Base-by-base conservation (phyloP, 1,140 invertebrate species). In the Schmidtea mediterranea region DNA sequence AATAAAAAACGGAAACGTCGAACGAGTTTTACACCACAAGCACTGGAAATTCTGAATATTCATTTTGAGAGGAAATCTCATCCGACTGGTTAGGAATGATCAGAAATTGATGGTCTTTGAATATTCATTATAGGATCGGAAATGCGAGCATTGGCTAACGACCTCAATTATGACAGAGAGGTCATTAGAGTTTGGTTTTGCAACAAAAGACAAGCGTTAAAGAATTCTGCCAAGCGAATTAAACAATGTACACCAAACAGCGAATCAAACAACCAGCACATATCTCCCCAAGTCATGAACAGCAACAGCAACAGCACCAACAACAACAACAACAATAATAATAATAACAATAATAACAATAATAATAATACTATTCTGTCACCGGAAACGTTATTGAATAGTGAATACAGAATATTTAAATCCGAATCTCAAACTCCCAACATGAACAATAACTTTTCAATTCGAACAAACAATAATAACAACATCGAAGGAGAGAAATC, bases 151-250 rank as follows among this genome's bases (percentile, higher is more conserved):
- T 9, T 49, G 3, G 48, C 39, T 21, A 45, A 36, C 5, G 8
- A 89, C 61, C 68, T 95, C 24, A 84, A 84, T 50, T 92, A 92
- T 66, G 86, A 94, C 59, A 71, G 86, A 49, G 87, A 94, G 72
- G 87, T 95, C 15, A 90, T 95, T 58, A 72, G 87, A 63, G 92
- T 95, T 66, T 94, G 87, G 87, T 95, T 95, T 67, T 95, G 87
- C 67, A 95, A 95, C 68, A 94, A 92, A 68, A 73, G 87, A 53
- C 87, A 95, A 67, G 83, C 84, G 0, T 68, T 90, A 36, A 92
- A 92, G 64, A 94, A 92, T 65, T 87, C 83, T 9, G 82, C 69
- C 19, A 71, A 71, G 53, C 69, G 67, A 56, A 52, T 68, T 16
- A 69, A 69, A 19, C 10, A n/a, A 39, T 15, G 16, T 39, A 18